Evolutionary conservation across 1,140 invertebrate species (phyloP).

Genomic region (Hydropsyche tenuis): DNA sequence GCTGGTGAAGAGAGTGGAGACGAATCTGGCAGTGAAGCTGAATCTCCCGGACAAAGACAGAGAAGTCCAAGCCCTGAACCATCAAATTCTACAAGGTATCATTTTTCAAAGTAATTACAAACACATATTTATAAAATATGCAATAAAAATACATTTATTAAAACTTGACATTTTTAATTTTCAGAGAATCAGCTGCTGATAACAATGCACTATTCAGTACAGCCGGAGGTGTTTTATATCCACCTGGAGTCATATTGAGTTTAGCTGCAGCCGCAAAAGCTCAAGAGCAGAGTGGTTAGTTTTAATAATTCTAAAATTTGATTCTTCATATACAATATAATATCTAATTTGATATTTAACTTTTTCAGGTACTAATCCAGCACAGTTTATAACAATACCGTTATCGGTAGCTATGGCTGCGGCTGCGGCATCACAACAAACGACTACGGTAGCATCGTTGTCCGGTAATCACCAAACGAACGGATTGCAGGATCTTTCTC

Average conservation of each 20-base stretch:
- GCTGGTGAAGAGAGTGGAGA: constrained; percentile 62
- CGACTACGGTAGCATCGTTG: constrained; percentile 51
- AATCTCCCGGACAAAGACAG: constrained; percentile 58
- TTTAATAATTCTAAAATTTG: constrained; percentile 28
- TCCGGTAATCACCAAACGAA: constrained; percentile 58
- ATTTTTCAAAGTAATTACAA: not conserved
- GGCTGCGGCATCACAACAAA: constrained; percentile 53
- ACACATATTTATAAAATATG: not conserved
- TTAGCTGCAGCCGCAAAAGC: constrained; percentile 47
- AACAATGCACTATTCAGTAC: constrained; percentile 33
- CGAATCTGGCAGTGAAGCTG: constrained; percentile 61
- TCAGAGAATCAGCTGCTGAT: constrained; percentile 29
- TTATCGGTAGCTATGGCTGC: constrained; percentile 65
- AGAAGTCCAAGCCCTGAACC: constrained; percentile 46
- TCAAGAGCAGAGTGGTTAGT: constrained; percentile 41
- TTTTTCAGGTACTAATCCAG: constrained; percentile 52
- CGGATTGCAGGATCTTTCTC: constrained; percentile 61
- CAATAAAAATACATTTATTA: too few relatives aligned
- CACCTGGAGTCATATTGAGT: constrained; percentile 46
- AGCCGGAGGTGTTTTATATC: constrained; percentile 43
- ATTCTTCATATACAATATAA: constrained; percentile 8
- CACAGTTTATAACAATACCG: constrained; percentile 69
- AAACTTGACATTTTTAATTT: constrained; percentile 21
- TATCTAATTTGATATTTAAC: not conserved
- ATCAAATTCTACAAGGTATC: constrained; percentile 25